Conservation (phyloP, 1,140 invertebrate genomes). For the Cydia pomonella region DNA sequence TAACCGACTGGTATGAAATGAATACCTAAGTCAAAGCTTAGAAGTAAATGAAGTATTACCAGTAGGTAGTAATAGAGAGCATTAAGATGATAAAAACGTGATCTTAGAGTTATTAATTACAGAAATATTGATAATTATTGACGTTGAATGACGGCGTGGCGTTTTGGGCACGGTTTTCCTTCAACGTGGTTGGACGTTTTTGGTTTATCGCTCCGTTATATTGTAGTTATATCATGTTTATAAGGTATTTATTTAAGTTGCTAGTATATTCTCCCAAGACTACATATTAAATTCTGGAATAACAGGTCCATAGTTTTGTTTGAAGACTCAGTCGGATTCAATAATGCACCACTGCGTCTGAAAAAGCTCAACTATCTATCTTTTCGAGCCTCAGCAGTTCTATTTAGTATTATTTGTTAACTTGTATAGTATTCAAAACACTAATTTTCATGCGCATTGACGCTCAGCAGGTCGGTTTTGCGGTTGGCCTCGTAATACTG, state of each 20-base stretch:
- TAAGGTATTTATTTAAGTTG: background rate
- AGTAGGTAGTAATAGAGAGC: background rate
- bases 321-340: background rate
- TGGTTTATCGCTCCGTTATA: background rate
- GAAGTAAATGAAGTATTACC: too few relatives aligned
- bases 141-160: background rate
- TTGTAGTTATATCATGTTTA: background rate
- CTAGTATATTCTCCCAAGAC: background rate
- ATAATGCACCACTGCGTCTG: background rate
- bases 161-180: background rate
- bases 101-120: too few relatives aligned
- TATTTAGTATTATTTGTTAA: background rate
- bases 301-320: background rate
- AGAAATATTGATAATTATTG: background rate
- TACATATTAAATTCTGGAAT: background rate
- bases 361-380: background rate
- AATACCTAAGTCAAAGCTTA: too few relatives aligned
- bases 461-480: background rate
- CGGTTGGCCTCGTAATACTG: slow-evolving; percentile 11
- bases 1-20: background rate
- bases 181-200: background rate
- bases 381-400: background rate
- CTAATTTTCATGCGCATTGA: background rate
- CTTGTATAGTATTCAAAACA: background rate
- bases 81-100: background rate